Evolutionary conservation across 2,888 invertebrate genomes (phyloP).

Genomic region (Eupithecia pulchellata): DNA sequence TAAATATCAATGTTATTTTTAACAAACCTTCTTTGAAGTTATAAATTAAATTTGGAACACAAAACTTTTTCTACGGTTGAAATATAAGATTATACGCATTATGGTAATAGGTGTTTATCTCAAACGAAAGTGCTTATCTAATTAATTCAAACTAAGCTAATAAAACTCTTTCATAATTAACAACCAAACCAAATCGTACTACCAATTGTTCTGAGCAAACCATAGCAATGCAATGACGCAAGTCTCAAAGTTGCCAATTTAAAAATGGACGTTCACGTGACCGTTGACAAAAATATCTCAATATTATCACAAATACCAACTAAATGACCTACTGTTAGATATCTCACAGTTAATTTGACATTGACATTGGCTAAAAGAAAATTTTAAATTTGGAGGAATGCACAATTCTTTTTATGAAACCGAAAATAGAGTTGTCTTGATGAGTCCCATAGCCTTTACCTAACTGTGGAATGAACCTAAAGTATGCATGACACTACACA

Average conservation of each 20-base stretch:
- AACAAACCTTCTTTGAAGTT: neutral
- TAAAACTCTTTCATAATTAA: neutral
- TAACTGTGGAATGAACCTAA: neutral
- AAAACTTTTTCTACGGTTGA: neutral
- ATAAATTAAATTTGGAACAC: neutral
- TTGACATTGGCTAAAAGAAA: neutral
- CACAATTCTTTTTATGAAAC: neutral
- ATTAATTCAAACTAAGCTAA: neutral
- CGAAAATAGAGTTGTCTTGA: neutral
- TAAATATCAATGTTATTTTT: neutral
- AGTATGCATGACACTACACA: no score
- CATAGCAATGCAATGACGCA: neutral
- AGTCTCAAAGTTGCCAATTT: neutral
- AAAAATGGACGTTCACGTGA: slow-evolving; percentile 16
- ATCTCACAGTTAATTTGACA: neutral
- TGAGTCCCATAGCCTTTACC: neutral
- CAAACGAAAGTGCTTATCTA: neutral
- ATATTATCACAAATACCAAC: slow-evolving; percentile 8
- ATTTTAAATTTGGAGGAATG: neutral
- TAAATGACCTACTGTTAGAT: neutral
- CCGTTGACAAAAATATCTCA: slow-evolving; percentile 16
- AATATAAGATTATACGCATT: neutral
- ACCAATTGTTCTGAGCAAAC: neutral
- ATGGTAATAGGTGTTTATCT: slow-evolving; percentile 2
- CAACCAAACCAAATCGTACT: neutral